These are phyloP conservation scores for Pristionchus arcanus DNA, from an alignment of 2,888 invertebrate genomes.

Conservation along the genomic window DNA sequence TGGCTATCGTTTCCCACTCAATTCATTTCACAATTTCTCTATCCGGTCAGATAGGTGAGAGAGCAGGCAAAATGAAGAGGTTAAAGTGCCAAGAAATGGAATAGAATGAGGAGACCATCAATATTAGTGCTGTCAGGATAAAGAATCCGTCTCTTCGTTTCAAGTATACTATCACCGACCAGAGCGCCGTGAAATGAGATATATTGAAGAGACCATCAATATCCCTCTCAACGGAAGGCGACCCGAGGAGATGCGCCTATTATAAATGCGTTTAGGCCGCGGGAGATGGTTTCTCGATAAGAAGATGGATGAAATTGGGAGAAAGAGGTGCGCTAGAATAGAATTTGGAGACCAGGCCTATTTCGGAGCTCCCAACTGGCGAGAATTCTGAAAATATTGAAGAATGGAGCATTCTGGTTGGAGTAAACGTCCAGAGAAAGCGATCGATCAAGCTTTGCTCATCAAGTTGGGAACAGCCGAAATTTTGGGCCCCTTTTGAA, in stretches of 20 bases:
- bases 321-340: background rate
- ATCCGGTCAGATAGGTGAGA: background rate
- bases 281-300: conserved; percentile 24
- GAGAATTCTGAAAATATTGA: background rate
- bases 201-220: background rate
- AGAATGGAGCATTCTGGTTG: background rate
- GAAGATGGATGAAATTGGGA: background rate
- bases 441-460: conserved; percentile 40
- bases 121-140: too few species aligned
- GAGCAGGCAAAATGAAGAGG: background rate
- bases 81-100: too few species aligned
- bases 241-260: background rate
- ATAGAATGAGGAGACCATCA: too few species aligned
- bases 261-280: conserved; percentile 40
- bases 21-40: background rate
- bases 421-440: background rate
- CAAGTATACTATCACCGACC: too few species aligned
- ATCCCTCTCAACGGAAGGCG: background rate
- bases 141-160: too few species aligned
- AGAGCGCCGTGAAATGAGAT: too few species aligned
- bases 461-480: background rate
- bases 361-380: background rate
- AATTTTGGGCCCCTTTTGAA: background rate
- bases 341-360: too few species aligned
- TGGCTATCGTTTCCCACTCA: background rate